phyloP scores from a whole-genome alignment of 2,797 vertebrate genomes.

The Gambelia wislizenii region DNA sequence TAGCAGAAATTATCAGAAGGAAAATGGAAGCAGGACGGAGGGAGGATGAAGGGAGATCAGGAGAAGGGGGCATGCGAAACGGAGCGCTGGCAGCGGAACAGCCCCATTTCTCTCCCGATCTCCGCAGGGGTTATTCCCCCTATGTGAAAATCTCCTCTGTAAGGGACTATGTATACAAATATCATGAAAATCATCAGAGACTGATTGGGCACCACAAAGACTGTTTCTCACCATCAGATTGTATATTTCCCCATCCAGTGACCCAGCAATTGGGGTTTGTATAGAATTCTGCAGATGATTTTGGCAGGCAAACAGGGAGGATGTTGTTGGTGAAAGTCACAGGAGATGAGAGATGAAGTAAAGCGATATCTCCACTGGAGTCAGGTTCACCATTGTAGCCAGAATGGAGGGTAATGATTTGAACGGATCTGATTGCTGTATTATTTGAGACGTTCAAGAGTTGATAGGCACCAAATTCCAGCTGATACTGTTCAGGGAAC shows the following conservation, averaged over 20 bases:
- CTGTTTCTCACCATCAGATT: neutral
- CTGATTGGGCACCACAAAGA: neutral
- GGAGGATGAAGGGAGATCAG: no score
- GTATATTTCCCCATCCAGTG: slow-evolving; percentile 2
- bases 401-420: neutral
- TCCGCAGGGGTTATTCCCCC: no score
- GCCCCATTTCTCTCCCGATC: no score
- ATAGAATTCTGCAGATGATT: neutral
- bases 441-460: neutral
- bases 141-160: no score
- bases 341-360: neutral
- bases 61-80: no score
- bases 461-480: neutral
- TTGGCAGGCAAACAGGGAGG: slow-evolving; percentile 20
- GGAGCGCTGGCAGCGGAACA: no score
- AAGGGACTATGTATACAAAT: neutral
- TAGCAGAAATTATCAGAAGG: no score
- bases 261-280: neutral
- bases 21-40: no score
- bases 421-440: fast-evolving
- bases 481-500: fast-evolving
- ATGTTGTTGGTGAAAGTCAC: slow-evolving; percentile 3
- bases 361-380: slow-evolving; percentile 16
- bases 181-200: neutral
- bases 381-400: fast-evolving